A percentile compares a stretch with the other conserved stretches of the same genome.
Evolutionary conservation across 2,797 vertebrate genomes (phyloP).

Genomic region (Acanthurus tractus): DNA sequence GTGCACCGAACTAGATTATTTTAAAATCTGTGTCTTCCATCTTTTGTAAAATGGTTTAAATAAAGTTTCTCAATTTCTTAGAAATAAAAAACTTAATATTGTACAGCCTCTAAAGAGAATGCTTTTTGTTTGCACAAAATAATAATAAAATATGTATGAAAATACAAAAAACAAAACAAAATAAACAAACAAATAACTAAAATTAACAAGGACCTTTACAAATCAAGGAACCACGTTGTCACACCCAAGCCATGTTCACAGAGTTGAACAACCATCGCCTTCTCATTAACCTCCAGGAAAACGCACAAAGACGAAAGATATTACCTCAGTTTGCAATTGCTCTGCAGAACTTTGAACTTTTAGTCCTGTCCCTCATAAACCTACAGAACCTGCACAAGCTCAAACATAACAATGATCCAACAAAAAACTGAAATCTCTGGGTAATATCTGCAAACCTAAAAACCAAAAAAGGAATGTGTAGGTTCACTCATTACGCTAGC

Average conservation of each 20-base stretch:
- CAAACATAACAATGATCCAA: neutral
- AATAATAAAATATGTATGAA: conserved; percentile 1
- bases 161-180: neutral
- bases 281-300: neutral
- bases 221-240: neutral
- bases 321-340: neutral
- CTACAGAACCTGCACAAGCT: neutral
- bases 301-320: neutral
- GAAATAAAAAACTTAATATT: conserved; percentile 4
- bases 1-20: neutral
- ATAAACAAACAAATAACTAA: neutral
- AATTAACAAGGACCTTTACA: neutral
- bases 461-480: neutral
- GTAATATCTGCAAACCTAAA: neutral
- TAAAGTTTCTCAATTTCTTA: neutral
- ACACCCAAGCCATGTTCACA: neutral
- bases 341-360: neutral
- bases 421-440: neutral
- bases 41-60: conserved; percentile 18
- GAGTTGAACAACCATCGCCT: neutral
- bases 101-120: neutral
- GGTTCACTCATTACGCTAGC: neutral
- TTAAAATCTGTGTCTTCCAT: neutral
- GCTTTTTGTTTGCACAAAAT: conserved; percentile 6
- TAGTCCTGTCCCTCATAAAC: neutral